Evolutionary conservation across 2,888 invertebrate genomes (phyloP).

Genomic region (Dusona sp.): DNA sequence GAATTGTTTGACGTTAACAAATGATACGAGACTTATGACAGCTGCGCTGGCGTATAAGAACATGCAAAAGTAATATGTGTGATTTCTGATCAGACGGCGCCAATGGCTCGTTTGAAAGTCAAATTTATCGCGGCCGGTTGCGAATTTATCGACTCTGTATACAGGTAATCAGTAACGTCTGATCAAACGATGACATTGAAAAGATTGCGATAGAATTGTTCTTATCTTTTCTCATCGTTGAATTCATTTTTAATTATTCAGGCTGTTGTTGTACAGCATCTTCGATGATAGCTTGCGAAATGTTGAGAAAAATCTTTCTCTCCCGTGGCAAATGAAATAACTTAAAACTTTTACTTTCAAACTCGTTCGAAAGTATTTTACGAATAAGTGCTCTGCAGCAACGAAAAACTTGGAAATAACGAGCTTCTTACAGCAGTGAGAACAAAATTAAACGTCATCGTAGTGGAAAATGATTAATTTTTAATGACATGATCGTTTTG

Average conservation of each 20-base stretch:
- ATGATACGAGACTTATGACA: conserved; percentile 2
- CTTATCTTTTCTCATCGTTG: not conserved
- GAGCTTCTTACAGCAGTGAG: not conserved
- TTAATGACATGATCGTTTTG: not conserved
- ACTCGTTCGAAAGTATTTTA: conserved; percentile 18
- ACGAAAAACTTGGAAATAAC: not conserved
- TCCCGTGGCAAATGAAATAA: not conserved
- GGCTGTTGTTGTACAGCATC: not conserved
- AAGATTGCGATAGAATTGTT: not conserved
- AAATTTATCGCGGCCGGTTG: conserved; percentile 35
- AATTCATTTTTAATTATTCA: not conserved
- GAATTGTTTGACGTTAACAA: not conserved
- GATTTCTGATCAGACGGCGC: not conserved
- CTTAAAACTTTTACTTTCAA: not conserved
- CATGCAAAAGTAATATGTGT: not conserved
- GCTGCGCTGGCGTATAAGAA: not conserved
- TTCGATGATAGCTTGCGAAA: not conserved
- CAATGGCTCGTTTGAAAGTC: conserved; percentile 38
- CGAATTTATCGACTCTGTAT: not conserved
- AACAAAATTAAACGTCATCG: not conserved
- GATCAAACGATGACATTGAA: not conserved
- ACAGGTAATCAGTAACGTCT: conserved; percentile 3
- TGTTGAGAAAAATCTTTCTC: not conserved
- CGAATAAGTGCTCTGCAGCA: not conserved
- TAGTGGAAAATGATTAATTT: not conserved